Percentiles rank a stretch among this genome's conserved stretches.
phyloP scores from a whole-genome alignment of 1,140 invertebrate species.

The Bacillus rossius region DNA sequence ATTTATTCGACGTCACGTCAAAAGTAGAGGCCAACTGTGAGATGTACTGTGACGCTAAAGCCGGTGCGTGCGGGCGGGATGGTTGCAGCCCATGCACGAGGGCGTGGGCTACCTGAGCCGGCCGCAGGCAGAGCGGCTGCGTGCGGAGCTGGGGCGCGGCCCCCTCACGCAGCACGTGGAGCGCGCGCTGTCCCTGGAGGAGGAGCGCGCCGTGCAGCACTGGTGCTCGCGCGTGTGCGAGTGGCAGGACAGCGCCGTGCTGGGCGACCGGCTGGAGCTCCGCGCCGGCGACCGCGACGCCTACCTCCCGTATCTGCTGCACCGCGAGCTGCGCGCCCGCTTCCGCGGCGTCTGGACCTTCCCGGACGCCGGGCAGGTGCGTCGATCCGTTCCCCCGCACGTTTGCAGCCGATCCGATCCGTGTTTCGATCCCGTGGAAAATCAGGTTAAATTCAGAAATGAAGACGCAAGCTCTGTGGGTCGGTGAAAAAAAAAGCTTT shows the following conservation, averaged over 20 bases:
- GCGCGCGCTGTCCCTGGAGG: constrained; percentile 27
- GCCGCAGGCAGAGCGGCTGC: constrained; percentile 39
- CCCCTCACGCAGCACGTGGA: constrained; percentile 27
- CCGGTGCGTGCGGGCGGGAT: too few relatives aligned
- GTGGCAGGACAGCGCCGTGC: constrained; percentile 37
- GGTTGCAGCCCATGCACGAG: constrained; percentile 56
- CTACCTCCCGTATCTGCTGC: constrained; percentile 42
- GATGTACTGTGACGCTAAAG: too few relatives aligned
- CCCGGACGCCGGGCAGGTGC: constrained; percentile 33
- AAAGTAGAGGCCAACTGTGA: too few relatives aligned
- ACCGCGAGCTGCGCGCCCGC: constrained; percentile 46
- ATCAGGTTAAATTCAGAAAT: too few relatives aligned
- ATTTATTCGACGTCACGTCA: too few relatives aligned
- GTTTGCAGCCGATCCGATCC: too few relatives aligned
- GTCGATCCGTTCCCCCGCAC: too few relatives aligned
- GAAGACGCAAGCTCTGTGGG: too few relatives aligned
- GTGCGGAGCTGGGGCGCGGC: constrained; percentile 32
- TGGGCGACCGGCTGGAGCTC: constrained; percentile 28
- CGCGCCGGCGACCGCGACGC: constrained; percentile 33
- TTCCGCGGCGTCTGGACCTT: constrained; percentile 47
- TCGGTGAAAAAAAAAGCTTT: too few relatives aligned
- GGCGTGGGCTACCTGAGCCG: constrained; percentile 61
- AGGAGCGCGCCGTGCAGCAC: constrained; percentile 43
- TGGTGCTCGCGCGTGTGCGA: constrained; percentile 33
- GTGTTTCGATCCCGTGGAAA: too few relatives aligned